Evolutionary conservation across 2,888 invertebrate genomes (phyloP), one percentile per base, ranked within the genome.

Genomic region (Aphidius colemani): DNA sequence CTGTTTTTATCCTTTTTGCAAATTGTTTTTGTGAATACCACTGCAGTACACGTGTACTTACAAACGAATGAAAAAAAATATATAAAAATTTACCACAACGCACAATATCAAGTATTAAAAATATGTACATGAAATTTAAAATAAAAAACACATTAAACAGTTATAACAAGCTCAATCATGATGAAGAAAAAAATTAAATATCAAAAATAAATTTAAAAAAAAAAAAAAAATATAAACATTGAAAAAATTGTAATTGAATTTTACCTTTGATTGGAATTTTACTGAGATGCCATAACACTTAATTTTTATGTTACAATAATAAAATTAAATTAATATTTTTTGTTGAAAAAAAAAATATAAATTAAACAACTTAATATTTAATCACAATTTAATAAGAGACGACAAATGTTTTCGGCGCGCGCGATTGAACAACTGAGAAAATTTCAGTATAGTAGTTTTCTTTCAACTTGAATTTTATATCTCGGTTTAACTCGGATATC

Each of bases 371-470:
- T 55, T 11, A 8, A n/a, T 43, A 46, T 30, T 53, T 50, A 39
- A 58, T 53, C n/a, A 40, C 30, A 59, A 30, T 30, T 30, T 1
- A 30, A 30, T 30, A 48, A 59, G 10, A 11, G 58, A 51, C 58
- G 61, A 65, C 59, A 39, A 65, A 59, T 62, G 51, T 13, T 58
- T 57, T 61, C 44, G 53, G 41, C 66, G 66, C 63, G 70, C 67
- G 71, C 79, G 78, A 78, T 77, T 72, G 75, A 72, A 73, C 76
- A 76, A 78, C 79, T 77, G 78, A 74, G 71, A 72, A 74, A 76
- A 80, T 78, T 74, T 73, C 72, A 2, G 13, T 18, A 18, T 2
- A 18, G 75, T 71, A 68, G 67, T 65, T 56, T 39, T 63, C 62
- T 59, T 65, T 57, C 44, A 56, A 43, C 64, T 62, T 61, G 67